Evolutionary conservation across 2,888 invertebrate genomes (phyloP), one percentile per base, ranked within the genome.

Genomic region (Linnaemya vulpina): DNA sequence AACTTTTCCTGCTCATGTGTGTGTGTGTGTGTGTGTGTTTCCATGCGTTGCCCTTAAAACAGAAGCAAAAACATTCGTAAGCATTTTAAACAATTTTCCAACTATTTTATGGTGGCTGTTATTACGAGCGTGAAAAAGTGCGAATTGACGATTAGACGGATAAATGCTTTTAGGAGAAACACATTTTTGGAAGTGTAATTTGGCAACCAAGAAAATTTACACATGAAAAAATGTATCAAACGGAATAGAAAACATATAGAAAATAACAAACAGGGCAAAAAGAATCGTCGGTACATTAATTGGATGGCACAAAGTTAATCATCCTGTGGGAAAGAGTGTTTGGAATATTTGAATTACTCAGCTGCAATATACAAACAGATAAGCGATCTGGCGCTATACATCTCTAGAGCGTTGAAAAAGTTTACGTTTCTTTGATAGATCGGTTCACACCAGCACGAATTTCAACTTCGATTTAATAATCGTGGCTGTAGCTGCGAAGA

Each of bases 31-130:
- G n/a, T n/a, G n/a, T n/a, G 38, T 11, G 53, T 17, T 3, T 3
- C 46, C 5, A 15, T 15, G 46, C 20, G 9, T 8, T 49, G 49
- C n/a, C n/a, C 17, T n/a, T 49, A n/a, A 49, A 49, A n/a, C 17
- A 38, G 10, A 38, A 10, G 9, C 0, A 51, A 1, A 51, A 51
- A 51, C 17, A 20, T 1, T 51, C 30, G 58, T 68, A 60, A 62
- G 60, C 43, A 74, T 75, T 75, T 74, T 20, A 60, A 62, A 25
- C 60, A 80, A 67, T 73, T 73, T 63, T 58, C 40, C n/a, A 49
- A 38, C 73, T 58, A 74, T 62, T 80, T 74, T 46, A 13, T 60
- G 43, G 30, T 38, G 46, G 10, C 13, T 70, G 9, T 20, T 22
- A 13, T 40, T 40, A 4, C 2, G n/a, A 38, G 20, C 58, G 49